phyloP scores from a whole-genome alignment of 2,113 vertebrate species.

The Martes martes region DNA sequence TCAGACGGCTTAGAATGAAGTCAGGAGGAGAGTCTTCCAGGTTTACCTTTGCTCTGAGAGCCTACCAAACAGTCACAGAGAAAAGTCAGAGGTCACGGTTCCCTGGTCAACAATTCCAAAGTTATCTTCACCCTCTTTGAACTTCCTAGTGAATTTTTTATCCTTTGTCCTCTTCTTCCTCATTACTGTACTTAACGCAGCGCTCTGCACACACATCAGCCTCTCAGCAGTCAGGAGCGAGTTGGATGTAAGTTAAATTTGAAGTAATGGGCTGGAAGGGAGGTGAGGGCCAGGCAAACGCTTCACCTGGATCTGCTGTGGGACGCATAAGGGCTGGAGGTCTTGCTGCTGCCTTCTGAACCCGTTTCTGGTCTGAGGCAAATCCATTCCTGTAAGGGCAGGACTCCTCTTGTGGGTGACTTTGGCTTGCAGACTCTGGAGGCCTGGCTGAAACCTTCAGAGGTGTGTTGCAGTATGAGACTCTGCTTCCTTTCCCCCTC shows the following conservation, averaged over 20 bases:
- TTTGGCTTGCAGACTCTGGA: neutral
- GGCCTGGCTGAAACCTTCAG: neutral
- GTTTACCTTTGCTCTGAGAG: neutral
- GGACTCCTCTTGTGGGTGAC: neutral
- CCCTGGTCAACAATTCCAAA: neutral
- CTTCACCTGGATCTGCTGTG: neutral
- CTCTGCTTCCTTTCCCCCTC: neutral
- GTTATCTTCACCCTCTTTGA: neutral
- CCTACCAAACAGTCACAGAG: neutral
- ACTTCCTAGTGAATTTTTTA: neutral
- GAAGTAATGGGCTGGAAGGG: neutral
- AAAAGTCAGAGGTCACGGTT: neutral
- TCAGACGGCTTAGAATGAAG: neutral
- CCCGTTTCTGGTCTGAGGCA: neutral
- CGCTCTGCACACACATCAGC: neutral
- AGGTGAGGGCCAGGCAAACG: neutral
- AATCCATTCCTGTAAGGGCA: neutral
- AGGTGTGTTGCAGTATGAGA: neutral
- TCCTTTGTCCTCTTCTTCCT: neutral
- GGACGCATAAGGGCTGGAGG: accelerated
- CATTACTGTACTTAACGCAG: neutral
- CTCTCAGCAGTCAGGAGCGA: neutral
- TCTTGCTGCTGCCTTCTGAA: neutral
- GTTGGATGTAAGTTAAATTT: neutral
- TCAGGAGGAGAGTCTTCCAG: neutral